A percentile compares a stretch with the other conserved stretches of the same genome.
These are phyloP conservation scores for Parotia lawesii DNA, from an alignment of 2,113 vertebrate species.

Conservation along the genomic window DNA sequence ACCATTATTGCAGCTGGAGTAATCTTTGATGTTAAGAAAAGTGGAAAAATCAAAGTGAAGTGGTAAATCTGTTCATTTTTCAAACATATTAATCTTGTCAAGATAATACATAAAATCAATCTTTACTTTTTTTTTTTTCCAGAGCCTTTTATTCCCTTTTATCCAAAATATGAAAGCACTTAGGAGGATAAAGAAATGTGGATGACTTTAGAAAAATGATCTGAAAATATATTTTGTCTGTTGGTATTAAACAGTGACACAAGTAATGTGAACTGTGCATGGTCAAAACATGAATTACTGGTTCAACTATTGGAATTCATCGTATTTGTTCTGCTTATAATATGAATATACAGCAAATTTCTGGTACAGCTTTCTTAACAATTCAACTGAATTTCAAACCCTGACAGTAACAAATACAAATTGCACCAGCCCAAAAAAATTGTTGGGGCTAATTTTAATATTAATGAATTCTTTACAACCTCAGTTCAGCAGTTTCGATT, in stretches of 20 bases:
- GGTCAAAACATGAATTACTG: conserved; percentile 54
- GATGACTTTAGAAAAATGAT: conserved; percentile 62
- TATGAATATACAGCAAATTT: conserved; percentile 71
- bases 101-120: conserved; percentile 80
- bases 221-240: conserved; percentile 69
- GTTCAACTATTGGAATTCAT: conserved; percentile 62
- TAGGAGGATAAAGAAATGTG: conserved; percentile 68
- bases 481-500: conserved; percentile 99
- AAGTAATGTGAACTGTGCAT: not conserved
- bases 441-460: conserved; percentile 99
- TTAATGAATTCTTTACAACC: conserved; percentile 99
- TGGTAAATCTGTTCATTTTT: conserved; percentile 80
- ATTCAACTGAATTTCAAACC: conserved; percentile 81
- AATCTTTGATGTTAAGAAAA: conserved; percentile 81
- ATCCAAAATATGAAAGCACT: conserved; percentile 79
- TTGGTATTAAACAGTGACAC: conserved; percentile 62
- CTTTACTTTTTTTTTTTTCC: conserved; percentile 65
- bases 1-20: conserved; percentile 65
- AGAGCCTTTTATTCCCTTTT: conserved; percentile 70
- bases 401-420: conserved; percentile 90
- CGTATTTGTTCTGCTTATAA: conserved; percentile 53
- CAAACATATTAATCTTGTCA: conserved; percentile 83
- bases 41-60: conserved; percentile 79
- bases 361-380: conserved; percentile 67
- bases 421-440: conserved; percentile 85